Conservation (phyloP, 2,888 invertebrate genomes). For the Argynnis bischoffii region DNA sequence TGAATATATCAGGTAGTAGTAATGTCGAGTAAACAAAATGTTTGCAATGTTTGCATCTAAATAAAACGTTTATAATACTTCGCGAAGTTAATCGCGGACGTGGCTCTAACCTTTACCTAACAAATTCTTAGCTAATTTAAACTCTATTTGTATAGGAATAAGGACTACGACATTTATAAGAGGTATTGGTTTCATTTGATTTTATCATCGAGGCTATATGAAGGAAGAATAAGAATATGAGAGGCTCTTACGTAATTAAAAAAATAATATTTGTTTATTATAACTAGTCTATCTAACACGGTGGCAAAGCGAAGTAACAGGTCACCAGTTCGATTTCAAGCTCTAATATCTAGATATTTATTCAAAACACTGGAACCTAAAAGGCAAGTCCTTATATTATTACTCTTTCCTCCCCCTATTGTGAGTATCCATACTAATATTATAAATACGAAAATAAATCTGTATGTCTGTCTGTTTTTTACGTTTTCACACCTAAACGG, state of each 20-base stretch:
- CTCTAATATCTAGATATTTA: too few species aligned
- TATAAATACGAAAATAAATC: too few species aligned
- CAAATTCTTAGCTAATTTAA: slow-evolving; percentile 19
- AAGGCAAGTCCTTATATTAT: too few species aligned
- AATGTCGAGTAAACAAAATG: too few species aligned
- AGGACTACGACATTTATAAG: slow-evolving; percentile 23
- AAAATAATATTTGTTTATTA: slow-evolving; percentile 15
- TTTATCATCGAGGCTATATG: slow-evolving; percentile 45
- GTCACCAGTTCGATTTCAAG: too few species aligned
- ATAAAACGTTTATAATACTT: slow-evolving; percentile 23
- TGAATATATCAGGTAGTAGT: too few species aligned
- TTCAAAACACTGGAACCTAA: too few species aligned
- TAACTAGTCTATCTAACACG: not conserved
- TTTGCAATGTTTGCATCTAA: slow-evolving; percentile 23
- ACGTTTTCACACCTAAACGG: too few species aligned
- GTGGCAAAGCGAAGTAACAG: not conserved
- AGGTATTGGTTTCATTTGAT: slow-evolving; percentile 39
- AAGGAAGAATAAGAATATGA: slow-evolving; percentile 42
- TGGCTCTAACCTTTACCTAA: slow-evolving; percentile 29
- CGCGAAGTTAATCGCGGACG: slow-evolving; percentile 33
- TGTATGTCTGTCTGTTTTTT: too few species aligned
- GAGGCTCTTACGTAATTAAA: slow-evolving; percentile 29
- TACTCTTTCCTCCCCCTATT: too few species aligned
- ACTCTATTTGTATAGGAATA: slow-evolving; percentile 21
- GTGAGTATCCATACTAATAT: too few species aligned